phyloP scores from a whole-genome alignment of 64 coral and sea anemone species.

The Montipora capricornis region DNA sequence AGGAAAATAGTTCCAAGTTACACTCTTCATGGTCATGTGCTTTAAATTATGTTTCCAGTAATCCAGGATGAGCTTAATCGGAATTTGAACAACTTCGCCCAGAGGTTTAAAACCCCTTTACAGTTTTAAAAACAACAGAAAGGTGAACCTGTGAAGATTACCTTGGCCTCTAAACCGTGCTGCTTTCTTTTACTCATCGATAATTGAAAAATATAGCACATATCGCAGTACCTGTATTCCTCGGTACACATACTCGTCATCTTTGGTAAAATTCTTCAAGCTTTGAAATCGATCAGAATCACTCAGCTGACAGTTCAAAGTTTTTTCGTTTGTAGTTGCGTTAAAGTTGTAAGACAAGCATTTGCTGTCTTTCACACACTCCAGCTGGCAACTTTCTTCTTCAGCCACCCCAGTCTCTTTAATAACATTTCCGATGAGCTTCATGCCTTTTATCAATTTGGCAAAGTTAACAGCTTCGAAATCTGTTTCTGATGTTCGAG shows the following conservation, averaged over 20 bases:
- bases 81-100: too few relatives aligned
- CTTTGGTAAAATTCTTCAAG: background rate
- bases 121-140: too few relatives aligned
- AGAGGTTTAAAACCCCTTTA: too few relatives aligned
- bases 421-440: background rate
- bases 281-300: slow-evolving; percentile 10
- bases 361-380: slow-evolving; percentile 23
- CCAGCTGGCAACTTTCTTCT: background rate
- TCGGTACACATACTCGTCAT: slow-evolving; percentile 1
- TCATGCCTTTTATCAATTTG: background rate
- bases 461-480: background rate
- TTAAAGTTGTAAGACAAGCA: slow-evolving; percentile 63
- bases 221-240: slow-evolving; percentile 28
- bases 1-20: too few relatives aligned
- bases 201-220: background rate
- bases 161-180: too few relatives aligned
- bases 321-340: background rate
- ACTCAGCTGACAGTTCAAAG: background rate
- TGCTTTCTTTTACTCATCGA: too few relatives aligned
- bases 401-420: background rate
- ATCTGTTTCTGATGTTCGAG: background rate
- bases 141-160: too few relatives aligned
- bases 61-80: too few relatives aligned
- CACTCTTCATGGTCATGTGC: too few relatives aligned
- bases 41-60: too few relatives aligned